Evolutionary conservation across 1,140 invertebrate species (phyloP).

Genomic region (Drosophila ananassae): DNA sequence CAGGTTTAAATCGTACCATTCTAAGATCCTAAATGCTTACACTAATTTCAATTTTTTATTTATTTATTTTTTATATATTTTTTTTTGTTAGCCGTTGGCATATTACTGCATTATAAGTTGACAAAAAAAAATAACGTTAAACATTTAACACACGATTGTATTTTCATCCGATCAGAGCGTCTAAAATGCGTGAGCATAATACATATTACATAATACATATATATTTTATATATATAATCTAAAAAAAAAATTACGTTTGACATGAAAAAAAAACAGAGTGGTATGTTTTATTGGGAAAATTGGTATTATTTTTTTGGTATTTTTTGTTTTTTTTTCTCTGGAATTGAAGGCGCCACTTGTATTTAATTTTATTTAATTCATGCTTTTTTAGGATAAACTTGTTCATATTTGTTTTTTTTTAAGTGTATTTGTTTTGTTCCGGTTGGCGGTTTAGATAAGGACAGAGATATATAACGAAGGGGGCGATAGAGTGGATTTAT

Average conservation of each 20-base stretch:
- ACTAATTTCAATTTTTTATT: slow-evolving; percentile 43
- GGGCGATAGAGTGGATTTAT: not conserved
- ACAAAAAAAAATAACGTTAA: slow-evolving; percentile 30
- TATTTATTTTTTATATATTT: no score
- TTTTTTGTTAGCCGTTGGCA: slow-evolving; percentile 24
- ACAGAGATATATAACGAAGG: not conserved
- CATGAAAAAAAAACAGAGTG: slow-evolving; percentile 18
- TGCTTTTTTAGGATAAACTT: slow-evolving; percentile 2
- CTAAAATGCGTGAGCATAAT: slow-evolving; percentile 43
- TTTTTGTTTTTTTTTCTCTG: not conserved
- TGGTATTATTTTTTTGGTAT: not conserved
- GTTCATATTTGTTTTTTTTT: not conserved
- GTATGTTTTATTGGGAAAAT: slow-evolving; percentile 1
- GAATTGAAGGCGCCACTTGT: not conserved
- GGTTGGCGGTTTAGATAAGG: slow-evolving; percentile 3
- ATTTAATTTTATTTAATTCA: not conserved
- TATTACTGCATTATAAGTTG: slow-evolving; percentile 14
- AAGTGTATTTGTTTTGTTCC: not conserved
- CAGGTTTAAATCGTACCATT: slow-evolving; percentile 46
- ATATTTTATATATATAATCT: slow-evolving; percentile 11
- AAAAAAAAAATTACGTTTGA: slow-evolving; percentile 37
- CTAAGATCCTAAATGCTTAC: slow-evolving; percentile 62
- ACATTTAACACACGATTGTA: slow-evolving; percentile 48
- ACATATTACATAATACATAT: slow-evolving; percentile 41
- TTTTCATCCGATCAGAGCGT: slow-evolving; percentile 29